Evolutionary conservation across 2,113 vertebrate genomes (phyloP).

Genomic region (Neoarius graeffei): DNA sequence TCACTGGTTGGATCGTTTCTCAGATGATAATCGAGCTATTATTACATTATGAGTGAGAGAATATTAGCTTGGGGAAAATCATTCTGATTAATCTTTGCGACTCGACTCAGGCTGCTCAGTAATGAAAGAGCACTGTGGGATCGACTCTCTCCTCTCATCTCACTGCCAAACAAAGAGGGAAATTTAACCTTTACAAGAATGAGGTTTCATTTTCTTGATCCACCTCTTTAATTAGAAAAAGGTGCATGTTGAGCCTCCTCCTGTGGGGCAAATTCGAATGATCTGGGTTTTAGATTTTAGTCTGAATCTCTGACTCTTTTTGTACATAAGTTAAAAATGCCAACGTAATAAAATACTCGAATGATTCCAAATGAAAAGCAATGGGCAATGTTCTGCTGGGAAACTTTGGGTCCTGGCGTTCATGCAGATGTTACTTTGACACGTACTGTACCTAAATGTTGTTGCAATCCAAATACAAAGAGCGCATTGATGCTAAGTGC

Average conservation of each 20-base stretch:
- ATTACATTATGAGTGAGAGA: slow-evolving; percentile 55
- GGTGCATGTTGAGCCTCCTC: slow-evolving; percentile 17
- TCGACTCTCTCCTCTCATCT: slow-evolving; percentile 41
- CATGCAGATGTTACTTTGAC: no score
- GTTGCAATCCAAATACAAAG: no score
- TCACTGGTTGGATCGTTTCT: slow-evolving; percentile 47
- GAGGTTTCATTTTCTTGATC: slow-evolving; percentile 57
- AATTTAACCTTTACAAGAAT: slow-evolving; percentile 60
- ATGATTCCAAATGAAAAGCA: slow-evolving; percentile 13
- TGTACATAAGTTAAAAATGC: slow-evolving; percentile 31
- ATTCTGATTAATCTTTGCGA: slow-evolving; percentile 57
- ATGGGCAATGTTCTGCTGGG: no score
- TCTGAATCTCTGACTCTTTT: slow-evolving; percentile 4
- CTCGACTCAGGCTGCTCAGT: slow-evolving; percentile 57
- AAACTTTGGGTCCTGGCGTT: no score
- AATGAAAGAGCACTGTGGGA: slow-evolving; percentile 58
- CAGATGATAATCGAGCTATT: slow-evolving; percentile 51
- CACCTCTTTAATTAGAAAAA: slow-evolving; percentile 53
- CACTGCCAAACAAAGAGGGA: slow-evolving; percentile 54
- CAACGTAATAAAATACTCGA: slow-evolving; percentile 42
- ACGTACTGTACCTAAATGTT: no score
- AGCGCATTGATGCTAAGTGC: no score
- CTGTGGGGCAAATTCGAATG: slow-evolving; percentile 45
- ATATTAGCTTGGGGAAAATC: slow-evolving; percentile 58
- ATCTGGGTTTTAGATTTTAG: slow-evolving; percentile 31